phyloP scores from a whole-genome alignment of 2,797 vertebrate species.

The Dromococcyx pavoninus region DNA sequence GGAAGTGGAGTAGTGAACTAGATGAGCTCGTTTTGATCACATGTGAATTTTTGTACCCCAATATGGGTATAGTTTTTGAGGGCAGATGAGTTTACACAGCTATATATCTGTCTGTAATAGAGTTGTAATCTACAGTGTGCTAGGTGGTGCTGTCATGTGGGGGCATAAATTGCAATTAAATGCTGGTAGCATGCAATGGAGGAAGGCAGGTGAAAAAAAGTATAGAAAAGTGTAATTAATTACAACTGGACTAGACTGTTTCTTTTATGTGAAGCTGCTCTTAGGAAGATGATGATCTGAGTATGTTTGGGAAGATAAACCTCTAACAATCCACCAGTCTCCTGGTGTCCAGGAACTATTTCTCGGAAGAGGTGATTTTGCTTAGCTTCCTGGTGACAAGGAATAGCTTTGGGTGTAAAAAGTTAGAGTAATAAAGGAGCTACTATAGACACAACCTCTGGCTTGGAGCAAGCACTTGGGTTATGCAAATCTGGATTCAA shows the following conservation, averaged over 20 bases:
- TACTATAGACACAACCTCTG: neutral
- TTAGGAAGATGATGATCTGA: neutral
- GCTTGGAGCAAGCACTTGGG: neutral
- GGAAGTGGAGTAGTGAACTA: neutral
- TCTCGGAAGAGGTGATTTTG: accelerated
- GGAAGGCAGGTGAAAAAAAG: neutral
- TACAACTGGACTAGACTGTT: neutral
- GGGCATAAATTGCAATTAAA: neutral
- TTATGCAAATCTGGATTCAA: neutral
- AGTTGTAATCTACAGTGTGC: neutral
- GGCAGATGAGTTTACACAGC: neutral
- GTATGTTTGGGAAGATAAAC: neutral
- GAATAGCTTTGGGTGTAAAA: neutral
- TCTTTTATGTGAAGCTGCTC: neutral
- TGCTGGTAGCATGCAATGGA: accelerated
- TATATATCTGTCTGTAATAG: neutral
- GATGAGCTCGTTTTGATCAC: neutral
- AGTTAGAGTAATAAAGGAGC: neutral
- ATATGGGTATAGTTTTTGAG: neutral
- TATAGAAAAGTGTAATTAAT: neutral
- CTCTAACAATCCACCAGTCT: neutral
- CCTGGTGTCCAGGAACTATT: neutral
- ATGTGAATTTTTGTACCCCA: neutral
- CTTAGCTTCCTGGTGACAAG: neutral
- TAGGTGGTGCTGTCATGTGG: neutral